Base-by-base conservation (phyloP, 2,113 vertebrate genomes). In the Tonatia bakeri region DNA sequence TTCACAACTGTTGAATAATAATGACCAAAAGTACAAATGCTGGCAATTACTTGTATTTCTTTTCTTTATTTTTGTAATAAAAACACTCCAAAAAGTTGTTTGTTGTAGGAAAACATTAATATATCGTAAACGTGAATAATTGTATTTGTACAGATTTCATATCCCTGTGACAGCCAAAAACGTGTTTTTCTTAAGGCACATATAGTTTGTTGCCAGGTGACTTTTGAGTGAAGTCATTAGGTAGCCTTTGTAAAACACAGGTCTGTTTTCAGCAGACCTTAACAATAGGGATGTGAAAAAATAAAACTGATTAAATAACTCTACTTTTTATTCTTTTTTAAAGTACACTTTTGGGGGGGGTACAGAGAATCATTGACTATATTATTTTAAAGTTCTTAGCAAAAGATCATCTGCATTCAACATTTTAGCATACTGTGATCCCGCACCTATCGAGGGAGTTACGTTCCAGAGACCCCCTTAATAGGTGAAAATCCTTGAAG, bases 321-420 rank as follows among this genome's bases (percentile, higher is more conserved):
- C 38, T 69, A 45, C 43, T 59, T 81, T 84, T 56, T 84, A 56
- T 86, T 94, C 38, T 90, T 45, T 45, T 87, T 73, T 52, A 80
- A 19, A 79, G 17, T 87, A 33, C 4, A 2, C 14, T 47, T 89
- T 77, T 87, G 33, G 9, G 52, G 52, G 4, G 26, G 77, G 16
- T 64, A 6, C 80, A 79, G 38, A 59, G 28, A 93, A 56, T 87
- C 75, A 72, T 20, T 82, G 36, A 70, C 4, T 69, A 11, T 88
- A n/a, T 84, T 67, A 64, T 54, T 79, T 94, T 90, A 73, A 80
- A 95, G 56, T 86, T 86, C 77, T 82, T 91, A 91, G 50, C 36
- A 75, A 96, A 94, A 89, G 26, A 31, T 65, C 6, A 38, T 69
- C 50, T 90, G 64, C 85, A 81, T 87, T 64, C 81, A 64, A 89